Evolutionary conservation across 1,140 invertebrate genomes (phyloP).

Genomic region (Cherax destructor): DNA sequence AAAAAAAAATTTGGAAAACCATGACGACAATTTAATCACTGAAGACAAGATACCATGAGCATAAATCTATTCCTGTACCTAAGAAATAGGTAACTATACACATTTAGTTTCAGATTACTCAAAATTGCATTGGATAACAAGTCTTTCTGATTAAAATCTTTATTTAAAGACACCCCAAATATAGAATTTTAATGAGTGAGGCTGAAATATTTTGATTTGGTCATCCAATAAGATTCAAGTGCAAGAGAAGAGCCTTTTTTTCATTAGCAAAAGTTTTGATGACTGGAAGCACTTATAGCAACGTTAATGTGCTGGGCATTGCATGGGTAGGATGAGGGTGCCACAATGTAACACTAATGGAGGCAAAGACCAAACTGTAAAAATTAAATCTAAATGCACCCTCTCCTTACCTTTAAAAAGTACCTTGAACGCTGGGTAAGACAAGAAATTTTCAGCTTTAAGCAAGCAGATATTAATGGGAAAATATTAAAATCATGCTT

Average conservation of each 20-base stretch:
- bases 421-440: conserved; percentile 55
- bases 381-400: conserved; percentile 17
- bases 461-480: not conserved
- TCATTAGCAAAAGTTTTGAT: not conserved
- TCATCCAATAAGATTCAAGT: not conserved
- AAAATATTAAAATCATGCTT: conserved; percentile 14
- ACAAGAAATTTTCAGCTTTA: conserved; percentile 31
- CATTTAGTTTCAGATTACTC: too few relatives aligned
- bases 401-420: conserved; percentile 53
- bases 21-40: too few relatives aligned
- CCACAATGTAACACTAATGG: conserved; percentile 16
- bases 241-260: not conserved
- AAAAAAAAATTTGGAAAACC: too few relatives aligned
- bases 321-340: conserved; percentile 33
- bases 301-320: conserved; percentile 18
- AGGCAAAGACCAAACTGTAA: not conserved
- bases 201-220: too few relatives aligned
- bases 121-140: too few relatives aligned
- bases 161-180: too few relatives aligned
- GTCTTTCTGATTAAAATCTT: too few relatives aligned
- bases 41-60: too few relatives aligned
- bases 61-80: too few relatives aligned
- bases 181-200: too few relatives aligned
- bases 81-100: too few relatives aligned
- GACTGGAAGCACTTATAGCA: not conserved